A percentile compares a stretch with the other conserved stretches of the same genome.
Conservation (phyloP, 2,113 vertebrate species). For the Anarhynchus alexandrinus region DNA sequence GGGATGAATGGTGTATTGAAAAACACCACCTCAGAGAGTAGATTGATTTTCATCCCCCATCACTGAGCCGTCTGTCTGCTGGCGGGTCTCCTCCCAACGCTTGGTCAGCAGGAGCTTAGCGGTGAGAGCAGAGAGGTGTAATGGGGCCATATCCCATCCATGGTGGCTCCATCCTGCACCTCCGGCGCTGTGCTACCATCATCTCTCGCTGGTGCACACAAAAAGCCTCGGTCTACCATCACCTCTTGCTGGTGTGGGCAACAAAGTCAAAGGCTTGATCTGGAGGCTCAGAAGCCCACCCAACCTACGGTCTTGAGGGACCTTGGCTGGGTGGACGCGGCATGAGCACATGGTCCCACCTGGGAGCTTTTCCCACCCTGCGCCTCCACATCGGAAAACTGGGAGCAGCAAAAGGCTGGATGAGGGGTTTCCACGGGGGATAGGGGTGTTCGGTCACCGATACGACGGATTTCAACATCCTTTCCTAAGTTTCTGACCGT, state of each 20-base stretch:
- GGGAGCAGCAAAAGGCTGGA: neutral
- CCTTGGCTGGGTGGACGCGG: neutral
- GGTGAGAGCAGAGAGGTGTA: neutral
- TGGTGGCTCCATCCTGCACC: neutral
- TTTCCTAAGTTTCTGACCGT: neutral
- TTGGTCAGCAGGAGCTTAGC: neutral
- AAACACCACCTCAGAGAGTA: conserved; percentile 73
- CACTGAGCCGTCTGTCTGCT: conserved; percentile 71
- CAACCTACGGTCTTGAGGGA: neutral
- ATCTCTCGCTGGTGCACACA: neutral
- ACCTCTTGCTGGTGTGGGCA: neutral
- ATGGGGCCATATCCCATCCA: fast-evolving
- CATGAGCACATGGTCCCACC: neutral
- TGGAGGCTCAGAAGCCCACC: neutral
- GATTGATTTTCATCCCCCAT: conserved; percentile 86
- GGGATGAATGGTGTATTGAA: conserved; percentile 94
- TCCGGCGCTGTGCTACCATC: neutral
- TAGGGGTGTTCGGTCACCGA: neutral
- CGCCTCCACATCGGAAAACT: fast-evolving
- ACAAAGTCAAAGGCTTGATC: neutral
- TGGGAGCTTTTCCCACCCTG: neutral
- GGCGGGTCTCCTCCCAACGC: conserved; percentile 4
- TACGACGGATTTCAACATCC: fast-evolving
- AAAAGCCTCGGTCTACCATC: neutral
- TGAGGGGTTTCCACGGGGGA: neutral